Evolutionary conservation across 2,113 vertebrate genomes (phyloP).

Genomic region (Heptranchias perlo): DNA sequence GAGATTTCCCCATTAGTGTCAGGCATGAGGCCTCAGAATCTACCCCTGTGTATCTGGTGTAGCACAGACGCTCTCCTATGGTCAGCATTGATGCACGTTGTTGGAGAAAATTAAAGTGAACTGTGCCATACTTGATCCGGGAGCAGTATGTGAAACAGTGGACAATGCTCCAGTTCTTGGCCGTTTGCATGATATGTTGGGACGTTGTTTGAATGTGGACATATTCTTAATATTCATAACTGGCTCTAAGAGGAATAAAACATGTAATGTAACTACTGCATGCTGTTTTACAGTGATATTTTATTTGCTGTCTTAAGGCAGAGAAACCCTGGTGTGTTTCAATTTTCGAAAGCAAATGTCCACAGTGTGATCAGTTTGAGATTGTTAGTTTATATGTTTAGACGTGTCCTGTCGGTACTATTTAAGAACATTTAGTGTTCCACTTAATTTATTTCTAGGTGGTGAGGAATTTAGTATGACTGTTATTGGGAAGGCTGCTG

Average conservation of each 20-base stretch:
- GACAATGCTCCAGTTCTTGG: not conserved
- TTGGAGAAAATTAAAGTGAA: not conserved
- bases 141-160: not conserved
- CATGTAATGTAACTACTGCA: not conserved
- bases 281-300: not conserved
- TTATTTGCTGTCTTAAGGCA: not conserved
- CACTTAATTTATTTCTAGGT: not conserved
- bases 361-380: no score
- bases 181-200: not conserved
- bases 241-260: not conserved
- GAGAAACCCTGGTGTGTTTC: not conserved
- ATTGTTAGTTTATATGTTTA: not conserved
- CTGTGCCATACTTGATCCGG: not conserved
- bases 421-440: not conserved
- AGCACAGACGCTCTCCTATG: not conserved
- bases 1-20: not conserved
- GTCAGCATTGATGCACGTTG: not conserved
- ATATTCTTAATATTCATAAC: not conserved
- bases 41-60: not conserved
- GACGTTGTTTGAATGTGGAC: not conserved
- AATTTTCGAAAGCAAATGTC: not conserved
- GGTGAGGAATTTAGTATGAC: not conserved
- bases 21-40: not conserved
- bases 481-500: not conserved
- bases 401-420: not conserved